A percentile compares a stretch with the other conserved stretches of the same genome.
phyloP scores from a whole-genome alignment of 1,140 invertebrate genomes.

The Aphaenogaster floridana region DNA sequence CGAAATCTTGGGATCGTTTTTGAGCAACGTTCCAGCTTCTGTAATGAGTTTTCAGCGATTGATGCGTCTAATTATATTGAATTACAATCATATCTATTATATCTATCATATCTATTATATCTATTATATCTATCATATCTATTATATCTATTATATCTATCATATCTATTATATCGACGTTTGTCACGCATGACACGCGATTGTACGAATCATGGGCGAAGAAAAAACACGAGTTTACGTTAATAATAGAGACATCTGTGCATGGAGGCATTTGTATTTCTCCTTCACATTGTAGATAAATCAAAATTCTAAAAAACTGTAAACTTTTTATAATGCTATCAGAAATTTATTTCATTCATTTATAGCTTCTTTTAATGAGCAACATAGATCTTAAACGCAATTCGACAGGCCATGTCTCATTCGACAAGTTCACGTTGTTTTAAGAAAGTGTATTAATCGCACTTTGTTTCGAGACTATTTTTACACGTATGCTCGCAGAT shows the following conservation, averaged over 20 bases:
- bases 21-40: slow-evolving; percentile 40
- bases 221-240: background rate
- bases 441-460: slow-evolving; percentile 77
- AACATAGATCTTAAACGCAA: background rate
- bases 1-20: slow-evolving; percentile 53
- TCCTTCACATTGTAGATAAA: slow-evolving; percentile 12
- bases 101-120: slow-evolving; percentile 38
- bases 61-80: slow-evolving; percentile 44
- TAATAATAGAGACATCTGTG: background rate
- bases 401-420: background rate
- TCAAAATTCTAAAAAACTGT: background rate
- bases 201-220: background rate
- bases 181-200: background rate
- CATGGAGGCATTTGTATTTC: background rate
- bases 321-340: background rate
- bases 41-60: slow-evolving; percentile 42
- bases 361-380: background rate
- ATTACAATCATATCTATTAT: slow-evolving; percentile 51
- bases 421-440: slow-evolving; percentile 30
- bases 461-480: slow-evolving; percentile 64
- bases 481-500: slow-evolving; percentile 53
- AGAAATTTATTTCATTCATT: slow-evolving; percentile 22
- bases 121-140: too few relatives aligned
- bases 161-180: slow-evolving; percentile 30
- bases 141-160: slow-evolving; percentile 32